Evolutionary conservation across 2,113 vertebrate genomes (phyloP), one percentile per base, ranked within the genome.

Genomic region (Rhinoderma darwinii): DNA sequence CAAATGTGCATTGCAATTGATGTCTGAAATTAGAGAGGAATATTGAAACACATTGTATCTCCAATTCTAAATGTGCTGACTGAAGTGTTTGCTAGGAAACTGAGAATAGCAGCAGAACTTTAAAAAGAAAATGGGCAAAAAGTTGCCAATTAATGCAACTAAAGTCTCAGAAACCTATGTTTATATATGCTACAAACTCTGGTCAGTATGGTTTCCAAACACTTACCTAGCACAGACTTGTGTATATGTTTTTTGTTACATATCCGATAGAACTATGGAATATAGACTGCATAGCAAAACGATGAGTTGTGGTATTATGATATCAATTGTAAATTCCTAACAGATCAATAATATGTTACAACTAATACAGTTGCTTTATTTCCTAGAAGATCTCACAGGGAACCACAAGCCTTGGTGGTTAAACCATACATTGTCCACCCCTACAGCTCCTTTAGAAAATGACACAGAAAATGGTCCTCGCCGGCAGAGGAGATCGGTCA

Each of bases 401-500:
- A 95, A 87, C 35, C 44, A 88, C 76, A 94, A 92, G 79, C 94
- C 94, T 88, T 95, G 92, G 94, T 95, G 93, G 92, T 88, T 91
- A 88, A 95, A 92, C 87, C 89, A 92, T 54, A 89, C 91, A 30
- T 90, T 93, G 88, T 81, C 87, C 90, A 89, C 92, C 89, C 87
- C 92, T 88, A 61, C 93, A 86, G 90, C 92, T 1, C 25, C 39
- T 54, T 92, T 93, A 78, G 89, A 88, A 54, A 94, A 95, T 84
- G 89, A 87, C 90, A 93, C 92, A 0, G 86, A 88, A 1, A 92
- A 83, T 83, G 80, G 84, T 78, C 91, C 47, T 12, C 93, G 83
- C 88, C 94, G 97, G 35, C 95, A 92, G 91, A 96, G 95, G 90
- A 97, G 98, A 92, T 99, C 98, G 54, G 89, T 99, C 89, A 99